Evolutionary conservation across 2,888 invertebrate genomes (phyloP).

Genomic region (Andrena hattorfiana): DNA sequence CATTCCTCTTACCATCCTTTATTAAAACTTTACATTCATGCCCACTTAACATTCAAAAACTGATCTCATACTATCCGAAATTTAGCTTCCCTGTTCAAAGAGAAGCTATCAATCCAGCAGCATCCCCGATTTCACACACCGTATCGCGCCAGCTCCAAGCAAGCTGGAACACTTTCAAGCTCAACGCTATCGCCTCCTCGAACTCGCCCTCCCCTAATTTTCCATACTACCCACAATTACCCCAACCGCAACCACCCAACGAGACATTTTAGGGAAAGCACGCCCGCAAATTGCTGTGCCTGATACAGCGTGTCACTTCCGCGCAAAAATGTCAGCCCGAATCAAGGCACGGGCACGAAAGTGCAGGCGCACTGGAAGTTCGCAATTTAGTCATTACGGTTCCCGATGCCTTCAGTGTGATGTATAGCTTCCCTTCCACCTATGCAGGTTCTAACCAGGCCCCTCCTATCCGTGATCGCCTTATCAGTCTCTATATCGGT

Average conservation of each 20-base stretch:
- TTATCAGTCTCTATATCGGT: slow-evolving; percentile 60
- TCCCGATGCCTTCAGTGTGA: slow-evolving; percentile 67
- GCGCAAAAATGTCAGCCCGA: slow-evolving; percentile 53
- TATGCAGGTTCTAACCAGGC: slow-evolving; percentile 56
- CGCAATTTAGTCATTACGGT: slow-evolving; percentile 72
- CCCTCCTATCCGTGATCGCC: slow-evolving; percentile 49
- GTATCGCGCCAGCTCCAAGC: background rate
- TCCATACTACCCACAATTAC: slow-evolving; percentile 13
- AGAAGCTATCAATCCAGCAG: background rate
- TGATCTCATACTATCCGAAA: background rate
- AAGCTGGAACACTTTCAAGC: background rate
- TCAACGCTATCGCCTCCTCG: background rate
- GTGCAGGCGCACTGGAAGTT: slow-evolving; percentile 72
- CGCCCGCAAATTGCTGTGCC: slow-evolving; percentile 4
- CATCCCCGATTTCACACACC: background rate
- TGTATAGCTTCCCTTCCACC: slow-evolving; percentile 70
- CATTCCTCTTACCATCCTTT: background rate
- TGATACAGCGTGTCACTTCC: slow-evolving; percentile 31
- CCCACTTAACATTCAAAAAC: background rate
- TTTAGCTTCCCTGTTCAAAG: background rate
- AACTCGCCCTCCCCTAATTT: background rate
- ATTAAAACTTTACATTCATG: background rate
- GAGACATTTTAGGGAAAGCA: background rate
- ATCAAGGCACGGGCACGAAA: slow-evolving; percentile 58
- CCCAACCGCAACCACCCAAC: background rate